Base-by-base conservation (phyloP, 1,140 invertebrate species). In the Octopus bimaculoides region DNA sequence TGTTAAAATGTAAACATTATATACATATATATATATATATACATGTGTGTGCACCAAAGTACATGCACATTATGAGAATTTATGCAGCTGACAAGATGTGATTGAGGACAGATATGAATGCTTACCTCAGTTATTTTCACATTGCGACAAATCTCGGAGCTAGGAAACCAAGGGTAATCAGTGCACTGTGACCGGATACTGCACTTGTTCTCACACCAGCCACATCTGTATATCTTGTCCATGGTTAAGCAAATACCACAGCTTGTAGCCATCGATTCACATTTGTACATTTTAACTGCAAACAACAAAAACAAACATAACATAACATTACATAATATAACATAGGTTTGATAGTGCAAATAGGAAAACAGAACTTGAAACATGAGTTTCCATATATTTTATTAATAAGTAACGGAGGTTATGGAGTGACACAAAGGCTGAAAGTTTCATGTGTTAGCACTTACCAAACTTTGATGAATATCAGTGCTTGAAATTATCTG, bases 261-360 rank as follows among this genome's bases (percentile, higher is more conserved):
- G 4, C 82, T 83, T 12, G 79, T 41, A 5, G 88, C 89, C 89
- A 90, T 89, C 20, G 81, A 82, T n/a, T 81, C 80, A 81, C 88
- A 90, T 78, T 90, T 89, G 82, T 87, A 90, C 82, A 90, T 86
- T 56, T 83, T 86, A 12, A 89, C 89, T 89, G 85, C 5, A 83
- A 84, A 56, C 80, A 10, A 80, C 77, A 78, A 78, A 74, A 76
- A 14, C 4, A 75, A 75, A 75, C 5, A 41, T 41, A 41, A 41
- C 3, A 2, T 41, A 41, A 41, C 26, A 41, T 41, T 2, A 41
- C 26, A 41, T 41, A 41, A 41, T 41, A 41, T 41, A 41, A 41
- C 3, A 41, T 41, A 41, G 26, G 26, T 41, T 41, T 41, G 26
- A 41, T 3, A 41, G 26, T 41, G 26, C 26, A 41, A 41, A 41